A percentile compares a stretch with the other conserved stretches of the same genome.
Conservation (phyloP, 1,140 invertebrate species). For the Orussus abietinus region DNA sequence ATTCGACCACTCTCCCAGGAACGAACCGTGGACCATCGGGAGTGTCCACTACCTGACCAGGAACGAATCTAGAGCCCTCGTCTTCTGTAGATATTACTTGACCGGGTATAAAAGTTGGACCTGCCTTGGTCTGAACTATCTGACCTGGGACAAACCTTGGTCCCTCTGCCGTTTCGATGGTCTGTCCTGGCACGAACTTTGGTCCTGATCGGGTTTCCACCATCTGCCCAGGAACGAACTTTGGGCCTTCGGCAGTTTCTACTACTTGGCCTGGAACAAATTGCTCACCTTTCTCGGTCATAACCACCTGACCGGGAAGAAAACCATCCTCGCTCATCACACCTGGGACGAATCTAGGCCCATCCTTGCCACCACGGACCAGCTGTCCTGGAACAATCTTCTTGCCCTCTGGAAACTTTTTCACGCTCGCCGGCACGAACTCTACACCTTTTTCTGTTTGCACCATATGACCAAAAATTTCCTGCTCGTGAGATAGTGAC, state of each 20-base stretch:
- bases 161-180: constrained; percentile 64
- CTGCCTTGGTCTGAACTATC: constrained; percentile 68
- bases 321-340: constrained; percentile 66
- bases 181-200: constrained; percentile 70
- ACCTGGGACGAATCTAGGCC: constrained; percentile 66
- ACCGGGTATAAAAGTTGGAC: constrained; percentile 70
- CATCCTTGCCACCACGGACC: constrained; percentile 58
- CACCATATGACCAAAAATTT: constrained; percentile 67
- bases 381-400: constrained; percentile 64
- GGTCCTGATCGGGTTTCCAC: constrained; percentile 64
- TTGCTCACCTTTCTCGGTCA: constrained; percentile 66
- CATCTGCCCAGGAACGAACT: constrained; percentile 71
- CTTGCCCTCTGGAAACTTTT: constrained; percentile 54
- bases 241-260: constrained; percentile 54
- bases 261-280: constrained; percentile 63
- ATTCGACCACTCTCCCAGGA: constrained; percentile 67
- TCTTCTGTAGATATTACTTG: constrained; percentile 70
- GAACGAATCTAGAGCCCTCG: constrained; percentile 67
- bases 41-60: constrained; percentile 71
- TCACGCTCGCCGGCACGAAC: constrained; percentile 62
- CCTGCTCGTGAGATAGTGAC: constrained; percentile 50
- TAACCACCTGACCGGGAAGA: constrained; percentile 67
- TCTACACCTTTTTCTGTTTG: constrained; percentile 65
- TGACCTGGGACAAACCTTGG: constrained; percentile 69
- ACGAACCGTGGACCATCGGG: constrained; percentile 69